Conservation (phyloP, 2,888 invertebrate genomes). For the Lasioglossum lativentre region DNA sequence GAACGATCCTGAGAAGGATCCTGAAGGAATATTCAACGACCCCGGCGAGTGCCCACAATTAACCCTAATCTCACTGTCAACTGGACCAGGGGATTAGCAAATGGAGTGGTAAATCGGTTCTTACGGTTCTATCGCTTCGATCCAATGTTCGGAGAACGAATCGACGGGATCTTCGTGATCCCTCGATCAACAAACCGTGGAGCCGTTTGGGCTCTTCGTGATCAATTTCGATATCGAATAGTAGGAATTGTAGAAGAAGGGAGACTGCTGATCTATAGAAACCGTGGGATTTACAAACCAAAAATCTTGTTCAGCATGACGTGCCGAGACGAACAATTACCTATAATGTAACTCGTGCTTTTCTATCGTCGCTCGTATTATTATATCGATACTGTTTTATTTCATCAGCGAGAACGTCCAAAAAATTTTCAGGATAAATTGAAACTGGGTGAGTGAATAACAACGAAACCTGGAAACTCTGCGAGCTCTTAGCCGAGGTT, state of each 20-base stretch:
- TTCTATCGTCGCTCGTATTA: not conserved
- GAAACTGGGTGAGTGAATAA: not conserved
- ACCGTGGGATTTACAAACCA: not conserved
- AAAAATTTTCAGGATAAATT: no score
- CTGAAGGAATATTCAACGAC: not conserved
- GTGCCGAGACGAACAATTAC: not conserved
- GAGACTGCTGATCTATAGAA: not conserved
- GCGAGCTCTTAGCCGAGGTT: not conserved
- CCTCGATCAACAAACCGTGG: not conserved
- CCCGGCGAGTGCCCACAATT: not conserved
- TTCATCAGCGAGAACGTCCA: no score
- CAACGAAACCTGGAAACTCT: not conserved
- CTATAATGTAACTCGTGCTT: not conserved
- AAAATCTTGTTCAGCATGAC: no score
- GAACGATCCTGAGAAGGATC: not conserved
- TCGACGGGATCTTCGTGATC: not conserved
- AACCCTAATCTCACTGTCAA: slow-evolving; percentile 16
- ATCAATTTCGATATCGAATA: not conserved
- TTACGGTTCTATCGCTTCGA: not conserved
- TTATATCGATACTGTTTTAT: not conserved
- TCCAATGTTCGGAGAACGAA: not conserved
- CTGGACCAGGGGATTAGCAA: not conserved
- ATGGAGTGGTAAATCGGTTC: not conserved
- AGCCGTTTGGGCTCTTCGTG: not conserved
- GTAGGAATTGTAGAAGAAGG: not conserved